phyloP scores from a whole-genome alignment of 1,140 invertebrate genomes.

The Pseudomyrmex sp. region DNA sequence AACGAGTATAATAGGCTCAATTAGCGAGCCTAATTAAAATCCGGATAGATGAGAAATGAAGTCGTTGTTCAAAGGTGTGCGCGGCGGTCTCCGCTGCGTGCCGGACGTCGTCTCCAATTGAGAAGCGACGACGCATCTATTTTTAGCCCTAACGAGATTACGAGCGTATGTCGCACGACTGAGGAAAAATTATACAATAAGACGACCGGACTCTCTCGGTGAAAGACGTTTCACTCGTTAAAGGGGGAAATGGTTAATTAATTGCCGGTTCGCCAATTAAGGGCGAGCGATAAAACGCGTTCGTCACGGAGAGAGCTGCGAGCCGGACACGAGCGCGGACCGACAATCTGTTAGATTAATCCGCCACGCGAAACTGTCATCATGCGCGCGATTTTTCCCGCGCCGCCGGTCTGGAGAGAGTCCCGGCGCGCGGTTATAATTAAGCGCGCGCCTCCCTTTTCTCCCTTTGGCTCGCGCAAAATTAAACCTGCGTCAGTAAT shows the following conservation, averaged over 20 bases:
- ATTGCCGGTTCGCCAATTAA: constrained; percentile 62
- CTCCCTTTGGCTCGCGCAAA: not conserved
- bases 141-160: constrained; percentile 49
- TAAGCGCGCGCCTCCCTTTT: not conserved
- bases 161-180: not conserved
- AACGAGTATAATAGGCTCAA: constrained; percentile 23
- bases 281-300: constrained; percentile 20
- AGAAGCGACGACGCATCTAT: constrained; percentile 38
- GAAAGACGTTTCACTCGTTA: constrained; percentile 5
- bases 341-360: constrained; percentile 1
- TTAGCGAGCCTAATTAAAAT: constrained; percentile 47
- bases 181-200: constrained; percentile 47
- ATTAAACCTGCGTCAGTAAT: constrained; percentile 29
- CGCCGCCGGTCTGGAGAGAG: no score
- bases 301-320: not conserved
- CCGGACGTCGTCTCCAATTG: constrained; percentile 42
- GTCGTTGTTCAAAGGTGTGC: constrained; percentile 35
- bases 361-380: not conserved
- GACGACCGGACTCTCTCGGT: constrained; percentile 5
- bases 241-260: constrained; percentile 56
- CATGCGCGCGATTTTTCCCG: not conserved
- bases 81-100: not conserved
- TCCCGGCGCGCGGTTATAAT: no score
- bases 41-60: constrained; percentile 8
- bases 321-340: not conserved